Evolutionary conservation across 2,113 vertebrate species (phyloP).

Genomic region (Eupsittula cactorum): DNA sequence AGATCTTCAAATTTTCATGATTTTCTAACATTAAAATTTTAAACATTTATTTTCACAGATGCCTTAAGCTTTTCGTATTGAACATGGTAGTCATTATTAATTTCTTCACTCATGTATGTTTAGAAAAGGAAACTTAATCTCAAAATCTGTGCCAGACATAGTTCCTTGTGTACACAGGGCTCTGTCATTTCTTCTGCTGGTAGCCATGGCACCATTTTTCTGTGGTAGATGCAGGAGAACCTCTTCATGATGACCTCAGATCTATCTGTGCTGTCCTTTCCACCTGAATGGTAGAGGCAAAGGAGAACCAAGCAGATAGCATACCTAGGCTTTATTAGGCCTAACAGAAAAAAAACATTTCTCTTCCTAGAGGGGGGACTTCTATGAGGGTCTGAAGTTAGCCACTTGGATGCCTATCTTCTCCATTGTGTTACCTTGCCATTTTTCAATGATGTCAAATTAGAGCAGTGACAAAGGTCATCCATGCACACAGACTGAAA

Average conservation of each 20-base stretch:
- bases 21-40: neutral
- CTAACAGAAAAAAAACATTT: neutral
- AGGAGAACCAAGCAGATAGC: neutral
- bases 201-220: neutral
- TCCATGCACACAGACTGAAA: neutral
- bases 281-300: neutral
- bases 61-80: neutral
- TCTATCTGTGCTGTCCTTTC: neutral
- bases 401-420: neutral
- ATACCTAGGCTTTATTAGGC: neutral
- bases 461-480: neutral
- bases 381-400: neutral
- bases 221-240: neutral
- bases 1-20: neutral
- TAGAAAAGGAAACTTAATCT: neutral
- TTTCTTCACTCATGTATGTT: neutral
- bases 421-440: neutral
- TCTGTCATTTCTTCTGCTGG: neutral
- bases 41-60: neutral
- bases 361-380: fast-evolving
- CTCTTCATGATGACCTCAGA: neutral
- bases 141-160: neutral
- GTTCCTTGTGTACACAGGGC: neutral
- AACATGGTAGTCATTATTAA: neutral
- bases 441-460: neutral